phyloP scores from a whole-genome alignment of 2,888 invertebrate genomes.

The Drosophila fungiperda region DNA sequence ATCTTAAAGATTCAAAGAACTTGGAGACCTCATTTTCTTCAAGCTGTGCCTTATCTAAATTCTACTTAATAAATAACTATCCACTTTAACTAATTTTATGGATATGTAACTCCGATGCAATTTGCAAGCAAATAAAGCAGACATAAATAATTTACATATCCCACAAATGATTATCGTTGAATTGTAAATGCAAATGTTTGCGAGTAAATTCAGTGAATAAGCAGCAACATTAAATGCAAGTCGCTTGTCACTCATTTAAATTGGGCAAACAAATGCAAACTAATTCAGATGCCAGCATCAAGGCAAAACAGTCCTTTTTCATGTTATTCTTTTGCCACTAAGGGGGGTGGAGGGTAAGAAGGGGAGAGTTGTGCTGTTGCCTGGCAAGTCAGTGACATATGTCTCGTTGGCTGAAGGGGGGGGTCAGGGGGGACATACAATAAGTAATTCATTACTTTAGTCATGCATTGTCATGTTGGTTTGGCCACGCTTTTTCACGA shows the following conservation, averaged over 20 bases:
- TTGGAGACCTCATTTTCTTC: neutral
- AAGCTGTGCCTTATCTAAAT: neutral
- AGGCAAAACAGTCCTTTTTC: conserved; percentile 69
- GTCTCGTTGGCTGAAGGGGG: conserved; percentile 51
- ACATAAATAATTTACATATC: conserved; percentile 1
- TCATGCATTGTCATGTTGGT: conserved; percentile 79
- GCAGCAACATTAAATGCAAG: conserved; percentile 55
- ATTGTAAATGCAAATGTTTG: conserved; percentile 34
- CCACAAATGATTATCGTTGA: conserved; percentile 23
- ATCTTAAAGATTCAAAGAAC: neutral
- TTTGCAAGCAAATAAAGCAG: neutral
- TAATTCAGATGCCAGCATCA: conserved; percentile 60
- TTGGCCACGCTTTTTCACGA: conserved; percentile 70
- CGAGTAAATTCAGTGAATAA: conserved; percentile 24
- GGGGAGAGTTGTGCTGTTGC: conserved; percentile 4
- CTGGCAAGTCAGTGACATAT: conserved; percentile 51
- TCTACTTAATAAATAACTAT: neutral
- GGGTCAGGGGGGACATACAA: conserved; percentile 52
- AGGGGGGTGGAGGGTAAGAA: neutral
- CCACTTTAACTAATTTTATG: neutral
- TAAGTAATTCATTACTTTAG: conserved; percentile 80
- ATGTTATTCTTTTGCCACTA: conserved; percentile 44
- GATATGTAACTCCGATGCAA: neutral
- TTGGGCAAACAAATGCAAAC: conserved; percentile 63
- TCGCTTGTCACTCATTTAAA: conserved; percentile 72